A percentile compares a stretch with the other conserved stretches of the same genome.
phyloP scores from a whole-genome alignment of 2,113 vertebrate genomes.

The Dasyurus viverrinus region DNA sequence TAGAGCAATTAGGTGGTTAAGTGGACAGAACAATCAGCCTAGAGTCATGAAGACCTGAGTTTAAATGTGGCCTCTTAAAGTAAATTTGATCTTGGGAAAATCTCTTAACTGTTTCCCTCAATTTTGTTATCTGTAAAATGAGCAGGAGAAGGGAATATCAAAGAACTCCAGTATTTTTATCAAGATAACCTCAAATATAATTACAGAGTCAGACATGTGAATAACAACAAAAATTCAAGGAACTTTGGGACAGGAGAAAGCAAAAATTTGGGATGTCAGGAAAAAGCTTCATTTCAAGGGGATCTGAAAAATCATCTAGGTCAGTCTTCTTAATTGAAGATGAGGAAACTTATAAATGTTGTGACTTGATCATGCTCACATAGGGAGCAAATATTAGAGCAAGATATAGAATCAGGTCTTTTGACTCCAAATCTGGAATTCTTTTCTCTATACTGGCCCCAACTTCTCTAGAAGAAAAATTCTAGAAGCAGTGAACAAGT shows the following conservation, averaged over 20 bases:
- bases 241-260: not conserved
- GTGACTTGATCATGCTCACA: not conserved
- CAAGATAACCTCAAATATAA: not conserved
- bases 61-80: not conserved
- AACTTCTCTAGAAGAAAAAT: not conserved
- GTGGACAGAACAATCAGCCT: not conserved
- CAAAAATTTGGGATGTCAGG: not conserved
- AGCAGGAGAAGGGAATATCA: not conserved
- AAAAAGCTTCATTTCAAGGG: not conserved
- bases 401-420: not conserved
- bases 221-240: not conserved
- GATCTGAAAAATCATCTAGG: not conserved
- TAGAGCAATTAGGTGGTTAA: not conserved
- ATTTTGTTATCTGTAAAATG: no score
- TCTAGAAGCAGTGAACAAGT: not conserved
- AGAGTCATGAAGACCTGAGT: not conserved
- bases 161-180: not conserved
- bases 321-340: not conserved
- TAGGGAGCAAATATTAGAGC: not conserved
- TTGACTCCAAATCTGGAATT: not conserved
- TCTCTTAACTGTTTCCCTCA: not conserved
- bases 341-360: not conserved
- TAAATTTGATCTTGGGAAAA: not conserved
- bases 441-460: not conserved
- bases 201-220: not conserved